A percentile compares a stretch with the other conserved stretches of the same genome.
phyloP scores from a whole-genome alignment of 2,113 vertebrate species.

The Parus major region DNA sequence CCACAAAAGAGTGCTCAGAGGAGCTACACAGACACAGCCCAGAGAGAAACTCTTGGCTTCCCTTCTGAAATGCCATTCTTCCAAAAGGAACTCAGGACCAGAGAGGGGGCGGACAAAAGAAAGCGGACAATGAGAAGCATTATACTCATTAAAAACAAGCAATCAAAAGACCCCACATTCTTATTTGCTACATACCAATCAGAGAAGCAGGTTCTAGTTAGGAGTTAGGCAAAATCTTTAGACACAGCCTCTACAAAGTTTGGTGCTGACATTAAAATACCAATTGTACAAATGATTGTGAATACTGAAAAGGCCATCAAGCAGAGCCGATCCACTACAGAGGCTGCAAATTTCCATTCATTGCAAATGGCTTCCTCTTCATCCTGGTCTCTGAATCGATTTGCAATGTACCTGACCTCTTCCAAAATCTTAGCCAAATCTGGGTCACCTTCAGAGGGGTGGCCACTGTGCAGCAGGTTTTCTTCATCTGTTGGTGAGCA shows the following conservation, averaged over 20 bases:
- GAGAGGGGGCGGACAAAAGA: background rate
- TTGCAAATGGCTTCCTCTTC: conserved; percentile 82
- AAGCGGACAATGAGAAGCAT: background rate
- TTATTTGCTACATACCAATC: conserved; percentile 15
- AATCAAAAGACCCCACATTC: background rate
- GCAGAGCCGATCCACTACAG: conserved; percentile 94
- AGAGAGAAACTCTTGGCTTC: background rate
- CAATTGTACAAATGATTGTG: conserved; percentile 92
- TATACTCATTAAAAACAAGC: background rate
- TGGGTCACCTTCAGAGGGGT: conserved; percentile 74
- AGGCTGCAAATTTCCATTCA: conserved; percentile 95
- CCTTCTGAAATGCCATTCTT: background rate
- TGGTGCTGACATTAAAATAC: conserved; percentile 94
- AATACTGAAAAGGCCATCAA: conserved; percentile 93
- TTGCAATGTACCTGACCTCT: conserved; percentile 90
- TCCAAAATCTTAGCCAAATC: conserved; percentile 90
- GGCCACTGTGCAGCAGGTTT: conserved; percentile 77
- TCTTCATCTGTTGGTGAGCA: conserved; percentile 83
- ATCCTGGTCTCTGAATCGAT: conserved; percentile 89
- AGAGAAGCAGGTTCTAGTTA: background rate
- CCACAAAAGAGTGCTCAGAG: background rate
- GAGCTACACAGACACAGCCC: background rate
- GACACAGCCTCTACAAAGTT: conserved; percentile 93
- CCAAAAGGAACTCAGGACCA: background rate
- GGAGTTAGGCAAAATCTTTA: conserved; percentile 85